Base-by-base conservation (phyloP, 2,113 vertebrate species). In the Sus scrofa region DNA sequence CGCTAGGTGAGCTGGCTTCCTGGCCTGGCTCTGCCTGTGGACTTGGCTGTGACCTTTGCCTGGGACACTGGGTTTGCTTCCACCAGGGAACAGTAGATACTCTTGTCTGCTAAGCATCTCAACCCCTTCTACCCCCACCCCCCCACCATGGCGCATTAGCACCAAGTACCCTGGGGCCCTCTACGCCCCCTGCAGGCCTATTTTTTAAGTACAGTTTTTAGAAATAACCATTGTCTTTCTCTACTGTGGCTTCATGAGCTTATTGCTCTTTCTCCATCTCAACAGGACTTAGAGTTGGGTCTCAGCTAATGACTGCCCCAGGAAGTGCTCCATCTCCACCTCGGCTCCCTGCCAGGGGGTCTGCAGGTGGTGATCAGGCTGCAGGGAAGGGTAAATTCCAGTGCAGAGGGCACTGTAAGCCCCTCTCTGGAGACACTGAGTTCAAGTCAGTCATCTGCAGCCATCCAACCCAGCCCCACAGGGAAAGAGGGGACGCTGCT, bases 31-130 rank as follows among this genome's bases (percentile, higher is more conserved):
- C 58, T 30, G 11, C 30, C 71, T 13, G 14, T n/a, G 58, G 26
- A n/a, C 65, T 62, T 16, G 6, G 20, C 2, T 1, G 7, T 95
- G 96, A 98, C 96, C 98, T 98, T 96, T 97, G 97, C 98, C 97
- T 98, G 97, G 98, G 98, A 74, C 18, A 8, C 75, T 63, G 56
- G 90, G 58, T 98, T 99, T 98, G 99, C 99, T 99, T 99, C 99
- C 99, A 98, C 99, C 99, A 96, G 99, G 98, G 98, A 98, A 96
- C 97, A 98, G 98, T 98, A 95, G 98, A 98, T 8, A 16, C 22
- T 34, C 37, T 7, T 27, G 26, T 18, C 52, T 15, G 1, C 34
- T 32, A 15, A 71, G 20, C 16, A 6, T 67, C 65, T 50, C 63
- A 27, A 27, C 22, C 56, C 13, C 7, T 71, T 16, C 3, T 44